Base-by-base conservation (phyloP, 2,113 vertebrate species). In the Varanus komodoensis region DNA sequence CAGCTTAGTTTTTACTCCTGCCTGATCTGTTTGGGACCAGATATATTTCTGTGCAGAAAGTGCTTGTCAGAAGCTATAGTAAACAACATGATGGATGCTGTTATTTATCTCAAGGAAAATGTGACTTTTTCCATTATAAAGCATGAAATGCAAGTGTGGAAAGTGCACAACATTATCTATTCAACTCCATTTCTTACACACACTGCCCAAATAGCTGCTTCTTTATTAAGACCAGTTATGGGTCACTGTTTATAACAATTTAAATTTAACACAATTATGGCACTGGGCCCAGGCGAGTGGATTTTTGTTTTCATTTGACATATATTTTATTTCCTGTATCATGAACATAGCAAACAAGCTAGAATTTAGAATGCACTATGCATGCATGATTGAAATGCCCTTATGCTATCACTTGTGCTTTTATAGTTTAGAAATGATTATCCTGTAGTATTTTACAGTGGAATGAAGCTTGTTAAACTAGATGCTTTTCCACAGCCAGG, bases 51-150 rank as follows among this genome's bases (percentile, higher is more conserved):
- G 94, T 93, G 81, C 61, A 80, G 75, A 89, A 25, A 27, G 61
- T 80, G 19, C 21, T 1, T 79, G 34, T 90, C 87, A 93, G 89
- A 88, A 92, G 78, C 21, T 29, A 0, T 0, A 92, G 68, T 82
- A 92, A 88, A 91, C 86, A 78, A 64, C 87, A 82, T 73, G 34
- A 87, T 0, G 3, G 86, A 92, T 17, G 9, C 38, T 34, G 57
- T 89, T 1, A 91, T 91, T 87, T 89, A 87, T 86, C 6, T 12
- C 86, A 90, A 38, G 12, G 8, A 92, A 94, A 91, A 73, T 57
- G 89, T 77, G 90, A 81, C 84, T 94, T 38, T 73, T 80, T 84
- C 38, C 61, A 89, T 91, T 86, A 91, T 67, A 87, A 91, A 84
- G 23, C 21, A 89, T 0, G 0, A 64, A 95, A 89, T 6, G 82